Base-by-base conservation (phyloP, 2,797 vertebrate species). In the Brotula barbata region DNA sequence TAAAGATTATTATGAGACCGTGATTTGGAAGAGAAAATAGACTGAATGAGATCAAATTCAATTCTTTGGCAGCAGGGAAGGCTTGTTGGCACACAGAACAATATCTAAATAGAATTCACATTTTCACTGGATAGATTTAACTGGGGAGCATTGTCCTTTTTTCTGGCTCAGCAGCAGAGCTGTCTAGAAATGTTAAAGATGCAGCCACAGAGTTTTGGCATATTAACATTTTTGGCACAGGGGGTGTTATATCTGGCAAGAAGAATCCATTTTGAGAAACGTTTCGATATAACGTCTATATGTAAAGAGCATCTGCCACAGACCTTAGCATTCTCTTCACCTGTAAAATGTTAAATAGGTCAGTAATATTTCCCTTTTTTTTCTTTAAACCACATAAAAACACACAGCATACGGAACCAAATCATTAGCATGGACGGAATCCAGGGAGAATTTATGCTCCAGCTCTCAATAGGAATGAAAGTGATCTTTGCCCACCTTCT, bases 371-470 rank as follows among this genome's bases (percentile, higher is more conserved):
- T 75, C 74, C 82, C 19, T 49, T 19, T 67, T 75, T 75, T 80
- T 80, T 68, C 64, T 68, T 74, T 11, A 17, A 57, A 66, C 62
- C 86, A 80, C 84, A 82, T 87, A 79, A 87, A 78, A 86, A 73
- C n/a, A 50, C 71, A 56, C 76, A 58, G 80, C 75, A 86, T 78
- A 76, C 80, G 53, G 79, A 49, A 72, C 79, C 82, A 68, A 81
- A 85, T 88, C 82, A 87, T 87, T 89, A 85, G 82, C 76, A 77
- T 88, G 84, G 86, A 82, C 28, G 58, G 49, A 68, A 73, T 88
- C 86, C 85, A 89, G 83, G 73, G 81, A 71, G 84, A 86, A 90
- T 91, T 88, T 89, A 88, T 87, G 84, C 82, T 86, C 83, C 55
- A 77, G 68, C 64, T 78, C 84, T 82, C 84, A 71, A 81, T 84